A percentile compares a stretch with the other conserved stretches of the same genome.
Evolutionary conservation across 2,113 vertebrate species (phyloP).

Genomic region (Dromaius novaehollandiae): DNA sequence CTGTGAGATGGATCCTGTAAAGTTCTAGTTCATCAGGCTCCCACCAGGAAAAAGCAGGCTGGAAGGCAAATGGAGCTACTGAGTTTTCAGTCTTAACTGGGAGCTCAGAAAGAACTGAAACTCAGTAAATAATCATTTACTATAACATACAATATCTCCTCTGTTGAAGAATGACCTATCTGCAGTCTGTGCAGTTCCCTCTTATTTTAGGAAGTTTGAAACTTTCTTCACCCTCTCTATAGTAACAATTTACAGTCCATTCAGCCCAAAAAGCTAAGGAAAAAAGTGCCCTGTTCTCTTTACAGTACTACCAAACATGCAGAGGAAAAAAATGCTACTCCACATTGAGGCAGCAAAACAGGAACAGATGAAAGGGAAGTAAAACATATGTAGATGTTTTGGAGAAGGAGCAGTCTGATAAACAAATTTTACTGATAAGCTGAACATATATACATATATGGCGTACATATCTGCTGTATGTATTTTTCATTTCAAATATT

Average conservation of each 20-base stretch:
- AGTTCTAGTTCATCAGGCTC: background rate
- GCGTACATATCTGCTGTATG: background rate
- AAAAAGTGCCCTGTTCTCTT: slow-evolving; percentile 3
- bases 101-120: background rate
- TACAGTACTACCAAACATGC: background rate
- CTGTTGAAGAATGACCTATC: background rate
- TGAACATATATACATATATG: background rate
- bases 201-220: background rate
- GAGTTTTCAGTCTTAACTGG: rapidly evolving
- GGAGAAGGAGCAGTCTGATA: background rate
- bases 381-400: background rate
- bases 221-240: background rate
- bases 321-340: background rate
- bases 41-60: background rate
- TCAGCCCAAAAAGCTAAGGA: background rate
- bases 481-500: background rate
- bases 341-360: background rate
- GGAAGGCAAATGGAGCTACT: background rate
- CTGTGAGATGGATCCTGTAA: background rate
- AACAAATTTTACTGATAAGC: background rate
- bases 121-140: background rate
- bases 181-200: background rate
- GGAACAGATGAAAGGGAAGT: background rate
- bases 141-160: background rate
- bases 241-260: background rate